A percentile compares a stretch with the other conserved stretches of the same genome.
phyloP scores from a whole-genome alignment of 2,888 invertebrate species.

The Coremacera marginata region DNA sequence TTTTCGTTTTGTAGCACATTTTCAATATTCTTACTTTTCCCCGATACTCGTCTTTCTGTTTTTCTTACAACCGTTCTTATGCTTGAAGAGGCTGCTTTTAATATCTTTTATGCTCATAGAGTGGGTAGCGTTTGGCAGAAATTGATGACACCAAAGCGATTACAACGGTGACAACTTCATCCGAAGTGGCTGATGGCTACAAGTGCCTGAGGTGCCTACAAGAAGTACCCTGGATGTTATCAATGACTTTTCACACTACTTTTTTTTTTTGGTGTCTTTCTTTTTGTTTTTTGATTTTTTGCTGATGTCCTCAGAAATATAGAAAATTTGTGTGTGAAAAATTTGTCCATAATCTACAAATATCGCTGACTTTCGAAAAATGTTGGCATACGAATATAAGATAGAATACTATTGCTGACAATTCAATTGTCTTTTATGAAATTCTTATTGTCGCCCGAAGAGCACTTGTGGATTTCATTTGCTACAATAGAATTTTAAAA shows the following conservation, averaged over 20 bases:
- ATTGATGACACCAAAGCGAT: conserved; percentile 38
- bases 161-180: conserved; percentile 36
- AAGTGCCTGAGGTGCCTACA: conserved; percentile 35
- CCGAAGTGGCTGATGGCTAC: conserved; percentile 22
- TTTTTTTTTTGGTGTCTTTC: no score
- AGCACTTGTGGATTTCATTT: background rate
- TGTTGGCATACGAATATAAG: conserved; percentile 21
- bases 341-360: conserved; percentile 55
- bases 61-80: background rate
- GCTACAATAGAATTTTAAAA: background rate
- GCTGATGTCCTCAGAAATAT: conserved; percentile 23
- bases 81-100: background rate
- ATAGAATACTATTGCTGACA: conserved; percentile 21
- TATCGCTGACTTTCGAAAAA: conserved; percentile 51
- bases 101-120: background rate
- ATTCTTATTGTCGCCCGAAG: background rate
- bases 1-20: conserved; percentile 40
- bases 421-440: conserved; percentile 32
- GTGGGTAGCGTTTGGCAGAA: conserved; percentile 3
- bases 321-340: background rate
- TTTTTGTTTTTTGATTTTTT: background rate
- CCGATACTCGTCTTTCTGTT: background rate
- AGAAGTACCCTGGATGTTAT: background rate
- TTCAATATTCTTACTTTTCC: conserved; percentile 7
- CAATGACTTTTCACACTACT: conserved; percentile 30